Evolutionary conservation across 2,888 invertebrate species (phyloP), one percentile per base, ranked within the genome.

Genomic region (Ditula angustiorana): DNA sequence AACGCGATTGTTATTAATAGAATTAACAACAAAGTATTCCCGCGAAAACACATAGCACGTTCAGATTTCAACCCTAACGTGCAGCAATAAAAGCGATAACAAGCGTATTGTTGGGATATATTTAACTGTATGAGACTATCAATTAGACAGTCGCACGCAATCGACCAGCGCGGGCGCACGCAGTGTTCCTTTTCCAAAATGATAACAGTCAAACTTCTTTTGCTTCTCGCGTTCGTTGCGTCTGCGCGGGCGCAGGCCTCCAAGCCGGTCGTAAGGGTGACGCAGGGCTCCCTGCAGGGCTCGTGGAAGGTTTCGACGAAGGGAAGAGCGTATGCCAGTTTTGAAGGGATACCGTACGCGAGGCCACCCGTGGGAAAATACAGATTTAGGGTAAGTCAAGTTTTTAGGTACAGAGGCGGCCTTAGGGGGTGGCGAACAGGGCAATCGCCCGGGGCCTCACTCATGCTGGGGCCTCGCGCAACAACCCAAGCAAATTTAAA

Each of bases 291-390:
- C 0, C 65, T 93, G 0, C 85, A 85, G 56, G 93, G 93, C 0
- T 58, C 82, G 0, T 93, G 92, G 93, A 86, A 83, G 61, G 74
- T 80, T 1, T 89, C 93, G 0, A 80, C 84, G 1, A 83, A 86
- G 49, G 88, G 92, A 21, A 77, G 93, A 69, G 75, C 79, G 0
- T 95, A 89, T 69, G 94, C 94, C 7, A 94, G 95, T 35, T 96
- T 95, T 71, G 90, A 94, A 71, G 95, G 96, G 0, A 87, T 96
- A 50, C 96, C 96, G 0, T 96, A 95, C 73, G 96, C 96, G 0
- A 81, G 93, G 57, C 94, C 95, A 11, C 96, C 96, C 0, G 77
- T 95, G 8, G 95, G 95, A n/a, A 92, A 94, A 67, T 86, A 93
- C 50, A 84, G 95, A 72, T 95, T 95, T 78, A 90, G 94, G 81